Evolutionary conservation across 2,888 invertebrate species (phyloP).

Genomic region (Platypus cylindrus): DNA sequence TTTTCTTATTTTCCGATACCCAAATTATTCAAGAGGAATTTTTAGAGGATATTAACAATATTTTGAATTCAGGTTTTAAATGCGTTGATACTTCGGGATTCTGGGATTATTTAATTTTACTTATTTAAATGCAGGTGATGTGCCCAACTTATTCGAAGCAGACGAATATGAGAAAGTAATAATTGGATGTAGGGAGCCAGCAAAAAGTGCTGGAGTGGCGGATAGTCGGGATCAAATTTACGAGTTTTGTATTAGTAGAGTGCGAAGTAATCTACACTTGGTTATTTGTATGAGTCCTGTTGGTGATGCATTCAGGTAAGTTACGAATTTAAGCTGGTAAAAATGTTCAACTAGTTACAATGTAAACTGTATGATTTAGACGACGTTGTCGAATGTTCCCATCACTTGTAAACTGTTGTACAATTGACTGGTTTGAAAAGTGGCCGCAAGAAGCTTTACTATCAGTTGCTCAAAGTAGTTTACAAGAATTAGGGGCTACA

Average conservation of each 20-base stretch:
- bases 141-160: conserved; percentile 79
- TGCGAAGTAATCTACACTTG: conserved; percentile 71
- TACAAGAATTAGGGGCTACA: conserved; percentile 43
- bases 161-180: conserved; percentile 78
- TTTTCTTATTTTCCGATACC: conserved; percentile 80
- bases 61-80: conserved; percentile 65
- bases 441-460: conserved; percentile 83
- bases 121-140: no score
- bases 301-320: conserved; percentile 68
- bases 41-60: conserved; percentile 83
- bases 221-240: conserved; percentile 69
- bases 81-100: neutral
- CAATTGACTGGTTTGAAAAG: conserved; percentile 88
- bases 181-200: conserved; percentile 57
- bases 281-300: conserved; percentile 87
- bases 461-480: conserved; percentile 65
- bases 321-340: neutral
- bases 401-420: conserved; percentile 85
- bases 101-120: no score
- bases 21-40: conserved; percentile 86
- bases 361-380: conserved; percentile 32
- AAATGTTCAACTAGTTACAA: neutral
- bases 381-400: conserved; percentile 88
- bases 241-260: conserved; percentile 73
- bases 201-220: conserved; percentile 53